These are phyloP conservation scores for Sturmia bella DNA, from an alignment of 2,888 invertebrate species.

Conservation along the genomic window DNA sequence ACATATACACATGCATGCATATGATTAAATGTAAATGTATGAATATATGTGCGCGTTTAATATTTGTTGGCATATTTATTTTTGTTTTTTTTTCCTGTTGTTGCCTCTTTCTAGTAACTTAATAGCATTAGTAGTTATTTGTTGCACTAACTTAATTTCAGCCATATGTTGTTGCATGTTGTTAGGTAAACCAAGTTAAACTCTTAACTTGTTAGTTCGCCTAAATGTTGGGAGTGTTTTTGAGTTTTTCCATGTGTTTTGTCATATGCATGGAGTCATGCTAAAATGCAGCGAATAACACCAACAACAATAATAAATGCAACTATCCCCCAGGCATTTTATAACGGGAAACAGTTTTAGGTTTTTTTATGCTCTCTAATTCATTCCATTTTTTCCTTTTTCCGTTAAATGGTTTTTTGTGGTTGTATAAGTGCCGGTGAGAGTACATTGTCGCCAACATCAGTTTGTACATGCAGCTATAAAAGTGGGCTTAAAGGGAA, in stretches of 20 bases:
- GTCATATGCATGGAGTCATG: slow-evolving; percentile 59
- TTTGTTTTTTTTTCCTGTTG: too few species aligned
- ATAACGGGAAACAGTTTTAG: slow-evolving; percentile 64
- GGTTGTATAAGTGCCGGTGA: neutral
- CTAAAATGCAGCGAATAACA: slow-evolving; percentile 28
- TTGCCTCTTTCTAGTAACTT: slow-evolving; percentile 20
- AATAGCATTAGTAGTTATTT: slow-evolving; percentile 44
- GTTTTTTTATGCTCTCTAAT: slow-evolving; percentile 42
- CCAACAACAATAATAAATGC: slow-evolving; percentile 7
- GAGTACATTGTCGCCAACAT: slow-evolving; percentile 16
- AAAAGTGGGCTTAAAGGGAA: neutral
- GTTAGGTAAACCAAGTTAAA: slow-evolving; percentile 53
- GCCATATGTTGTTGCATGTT: slow-evolving; percentile 69
- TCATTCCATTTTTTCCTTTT: slow-evolving; percentile 42
- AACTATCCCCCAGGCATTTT: slow-evolving; percentile 64
- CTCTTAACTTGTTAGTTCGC: slow-evolving; percentile 34
- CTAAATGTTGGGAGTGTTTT: slow-evolving; percentile 40
- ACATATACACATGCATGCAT: neutral
- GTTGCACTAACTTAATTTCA: slow-evolving; percentile 49
- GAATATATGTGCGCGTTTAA: slow-evolving; percentile 1
- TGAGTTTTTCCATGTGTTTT: slow-evolving; percentile 54
- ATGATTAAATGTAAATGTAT: too few species aligned
- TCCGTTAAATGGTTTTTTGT: slow-evolving; percentile 27
- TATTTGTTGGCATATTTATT: slow-evolving; percentile 26
- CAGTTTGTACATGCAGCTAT: neutral